Percentiles rank a stretch among this genome's conserved stretches.
Evolutionary conservation across 2,797 vertebrate genomes (phyloP).

Genomic region (Botia almorhae): DNA sequence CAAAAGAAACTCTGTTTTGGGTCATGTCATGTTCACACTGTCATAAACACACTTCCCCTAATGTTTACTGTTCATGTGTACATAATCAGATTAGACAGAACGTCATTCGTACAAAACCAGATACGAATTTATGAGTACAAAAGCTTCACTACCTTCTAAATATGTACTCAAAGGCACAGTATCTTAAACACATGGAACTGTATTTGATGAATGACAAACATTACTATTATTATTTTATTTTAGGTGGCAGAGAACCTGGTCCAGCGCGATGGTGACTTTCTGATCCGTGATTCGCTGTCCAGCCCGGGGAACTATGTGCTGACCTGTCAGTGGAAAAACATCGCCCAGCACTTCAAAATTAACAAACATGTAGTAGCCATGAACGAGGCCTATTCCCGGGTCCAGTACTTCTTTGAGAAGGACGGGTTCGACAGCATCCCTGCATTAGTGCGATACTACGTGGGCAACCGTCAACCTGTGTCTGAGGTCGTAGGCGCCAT

Average conservation of each 20-base stretch:
- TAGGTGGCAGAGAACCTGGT: slow-evolving; percentile 91
- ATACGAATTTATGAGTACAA: background rate
- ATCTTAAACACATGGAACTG: background rate
- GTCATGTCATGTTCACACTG: slow-evolving; percentile 16
- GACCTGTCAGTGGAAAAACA: slow-evolving; percentile 94
- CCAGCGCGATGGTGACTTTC: slow-evolving; percentile 94
- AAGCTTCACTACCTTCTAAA: background rate
- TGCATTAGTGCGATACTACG: slow-evolving; percentile 89
- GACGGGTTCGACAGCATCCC: slow-evolving; percentile 94
- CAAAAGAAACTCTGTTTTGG: slow-evolving; percentile 4
- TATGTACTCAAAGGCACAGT: background rate
- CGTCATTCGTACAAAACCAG: background rate
- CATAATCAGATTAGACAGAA: slow-evolving; percentile 22
- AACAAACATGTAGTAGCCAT: slow-evolving; percentile 84
- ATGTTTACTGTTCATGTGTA: slow-evolving; percentile 11
- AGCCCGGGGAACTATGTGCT: slow-evolving; percentile 94
- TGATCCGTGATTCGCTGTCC: slow-evolving; percentile 93
- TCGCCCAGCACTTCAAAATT: slow-evolving; percentile 96
- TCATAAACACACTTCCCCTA: background rate
- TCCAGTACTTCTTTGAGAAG: slow-evolving; percentile 90
- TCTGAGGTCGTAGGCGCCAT: slow-evolving; percentile 92
- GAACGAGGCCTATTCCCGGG: slow-evolving; percentile 90
- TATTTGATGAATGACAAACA: too few relatives aligned
- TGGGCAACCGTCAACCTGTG: slow-evolving; percentile 91
- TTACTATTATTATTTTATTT: background rate